Conservation (phyloP, 2,797 vertebrate species). For the Falco novaeseelandiae region DNA sequence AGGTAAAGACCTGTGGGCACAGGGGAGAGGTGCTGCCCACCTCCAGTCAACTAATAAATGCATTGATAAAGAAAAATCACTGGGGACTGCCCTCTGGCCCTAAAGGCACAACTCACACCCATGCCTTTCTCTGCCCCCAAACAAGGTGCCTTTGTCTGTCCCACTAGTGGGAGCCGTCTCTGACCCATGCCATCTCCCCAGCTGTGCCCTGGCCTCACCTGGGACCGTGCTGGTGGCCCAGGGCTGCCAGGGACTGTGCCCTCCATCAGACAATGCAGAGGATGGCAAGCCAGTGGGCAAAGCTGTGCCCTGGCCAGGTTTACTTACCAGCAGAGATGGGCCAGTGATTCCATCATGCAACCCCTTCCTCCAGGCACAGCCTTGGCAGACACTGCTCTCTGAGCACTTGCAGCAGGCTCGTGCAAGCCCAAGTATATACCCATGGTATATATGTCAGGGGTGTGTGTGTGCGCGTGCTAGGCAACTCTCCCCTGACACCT, state of each 20-base stretch:
- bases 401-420: neutral
- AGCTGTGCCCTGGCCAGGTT: neutral
- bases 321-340: neutral
- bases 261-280: neutral
- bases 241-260: neutral
- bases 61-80: neutral
- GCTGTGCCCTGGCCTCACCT: neutral
- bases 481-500: neutral
- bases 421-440: neutral
- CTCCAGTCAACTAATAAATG: neutral
- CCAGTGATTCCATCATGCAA: neutral
- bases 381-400: neutral
- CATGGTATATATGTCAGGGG: no score
- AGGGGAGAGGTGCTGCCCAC: neutral
- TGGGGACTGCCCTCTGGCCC: neutral
- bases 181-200: neutral
- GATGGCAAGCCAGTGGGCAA: neutral
- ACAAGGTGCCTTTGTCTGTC: fast-evolving
- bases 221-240: neutral
- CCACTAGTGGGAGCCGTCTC: fast-evolving
- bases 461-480: neutral
- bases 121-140: neutral
- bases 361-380: neutral
- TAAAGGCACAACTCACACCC: neutral
- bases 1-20: neutral